Base-by-base conservation (phyloP, 2,113 vertebrate species). In the Petaurus breviceps region DNA sequence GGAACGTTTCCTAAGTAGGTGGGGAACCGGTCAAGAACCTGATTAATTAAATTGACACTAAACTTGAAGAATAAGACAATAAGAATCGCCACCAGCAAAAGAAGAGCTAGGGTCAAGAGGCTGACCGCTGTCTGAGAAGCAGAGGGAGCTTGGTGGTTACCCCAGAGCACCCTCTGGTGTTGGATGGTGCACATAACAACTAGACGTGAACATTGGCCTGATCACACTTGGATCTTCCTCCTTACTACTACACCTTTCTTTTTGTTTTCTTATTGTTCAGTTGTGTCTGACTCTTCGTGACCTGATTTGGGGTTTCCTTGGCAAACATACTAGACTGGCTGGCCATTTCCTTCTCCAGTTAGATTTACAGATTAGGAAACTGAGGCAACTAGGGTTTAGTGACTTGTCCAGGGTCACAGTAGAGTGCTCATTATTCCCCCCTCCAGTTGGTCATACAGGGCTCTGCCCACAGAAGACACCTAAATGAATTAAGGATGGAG, bases 151-250 rank as follows among this genome's bases (percentile, higher is more conserved):
- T 84, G 68, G 31, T 37, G 57, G 31, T 84, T 84, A 2, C n/a
- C 31, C 68, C n/a, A 43, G 19, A 8, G 6, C 68, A 8, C 68
- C n/a, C 68, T 84, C 68, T 84, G n/a, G 37, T 84, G 68, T 84
- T 84, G 68, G 7, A 43, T 84, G n/a, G 14, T 23, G 7, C 7
- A 8, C 43, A 43, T 22, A 43, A 84, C 68, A 43, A 6, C 19
- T 84, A 22, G 19, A 23, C n/a, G 43, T 23, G 68, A 43, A 37
- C 55, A 28, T 28, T 77, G n/a, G n/a, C 22, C 6, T 23, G 6
- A 23, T 5, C 1, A 0, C 37, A 8, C 7, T 43, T 22, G 5
- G 6, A 14, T 43, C 19, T 43, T 43, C 8, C 6, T 43, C 1
- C 19, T 43, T 49, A 49, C 47, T 49, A 49, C 47, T 49, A 49